Evolutionary conservation across 53 echinoderm and acorn worm species (phyloP).

Genomic region (Paracentrotus lividus): DNA sequence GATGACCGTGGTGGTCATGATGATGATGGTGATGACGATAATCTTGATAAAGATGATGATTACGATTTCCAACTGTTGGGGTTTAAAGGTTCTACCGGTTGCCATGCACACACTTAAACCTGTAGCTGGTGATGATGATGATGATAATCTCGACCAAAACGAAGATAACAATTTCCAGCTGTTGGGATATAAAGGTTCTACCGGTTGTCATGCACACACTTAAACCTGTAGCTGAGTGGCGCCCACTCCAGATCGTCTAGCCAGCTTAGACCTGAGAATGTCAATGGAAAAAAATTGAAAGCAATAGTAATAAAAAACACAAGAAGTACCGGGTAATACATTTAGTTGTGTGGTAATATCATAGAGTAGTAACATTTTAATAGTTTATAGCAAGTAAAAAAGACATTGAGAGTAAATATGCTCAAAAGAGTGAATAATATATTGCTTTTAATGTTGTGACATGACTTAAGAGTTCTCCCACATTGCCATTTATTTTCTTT

Average conservation of each 20-base stretch:
- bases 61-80: neutral
- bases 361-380: too few species aligned
- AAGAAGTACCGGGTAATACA: too few species aligned
- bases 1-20: neutral
- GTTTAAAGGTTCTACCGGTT: neutral
- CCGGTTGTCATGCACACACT: neutral
- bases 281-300: neutral
- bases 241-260: constrained; percentile 51
- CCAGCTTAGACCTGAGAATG: constrained; percentile 49
- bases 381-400: too few species aligned
- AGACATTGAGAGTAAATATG: too few species aligned
- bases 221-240: constrained; percentile 48
- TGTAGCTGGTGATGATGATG: constrained; percentile 22
- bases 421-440: too few species aligned
- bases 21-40: neutral
- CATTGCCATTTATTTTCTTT: too few species aligned
- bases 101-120: neutral
- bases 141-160: neutral
- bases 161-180: neutral
- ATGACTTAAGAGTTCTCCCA: too few species aligned
- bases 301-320: neutral
- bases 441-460: too few species aligned
- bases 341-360: too few species aligned
- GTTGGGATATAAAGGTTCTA: neutral
- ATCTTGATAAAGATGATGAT: neutral